Base-by-base conservation (phyloP, 2,113 vertebrate species). In the Antennarius striatus region DNA sequence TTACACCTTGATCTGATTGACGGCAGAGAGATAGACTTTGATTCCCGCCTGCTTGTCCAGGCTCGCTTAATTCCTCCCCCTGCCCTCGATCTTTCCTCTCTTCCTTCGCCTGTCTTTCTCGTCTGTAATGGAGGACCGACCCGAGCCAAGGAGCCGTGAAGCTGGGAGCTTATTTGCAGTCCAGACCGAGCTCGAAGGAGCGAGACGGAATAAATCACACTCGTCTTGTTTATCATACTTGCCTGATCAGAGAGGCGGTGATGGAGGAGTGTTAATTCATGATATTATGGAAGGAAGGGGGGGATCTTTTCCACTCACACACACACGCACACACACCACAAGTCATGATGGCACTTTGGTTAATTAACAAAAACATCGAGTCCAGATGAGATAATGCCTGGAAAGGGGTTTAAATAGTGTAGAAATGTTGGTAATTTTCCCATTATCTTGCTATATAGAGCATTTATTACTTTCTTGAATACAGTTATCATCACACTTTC, bases 1-100 rank as follows among this genome's bases (percentile, higher is more conserved):
- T 42, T 53, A 10, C 71, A 70, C 51, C 52, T 36, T 36, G 47
- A 58, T 46, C 16, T 43, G 36, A 58, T 15, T 51, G 30, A 48
- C 9, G 10, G 39, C 68, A 49, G 11, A 46, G 52, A 48, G 32
- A 64, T 5, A n/a, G 15, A 60, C 52, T 16, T 53, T 71, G 22
- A 60, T 52, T 16, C 40, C 32, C 15, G 9, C 65, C n/a, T 75
- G 67, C 82, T 63, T 85, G 88, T 70, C 73, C 56, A 56, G 74
- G 12, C 90, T 81, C 4, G 84, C 59, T 71, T 54, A 16, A 46
- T 56, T 66, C 65, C 54, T 56, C 55, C 63, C 48, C 32, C 51
- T 58, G 10, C 52, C 63, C 66, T 67, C 32, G 42, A 29, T 17
- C 47, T 54, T 4, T 56, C 62, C 65, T 16, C n/a, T 15, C 6